phyloP scores from a whole-genome alignment of 2,888 invertebrate species.

The Rhyacophila evoluta region DNA sequence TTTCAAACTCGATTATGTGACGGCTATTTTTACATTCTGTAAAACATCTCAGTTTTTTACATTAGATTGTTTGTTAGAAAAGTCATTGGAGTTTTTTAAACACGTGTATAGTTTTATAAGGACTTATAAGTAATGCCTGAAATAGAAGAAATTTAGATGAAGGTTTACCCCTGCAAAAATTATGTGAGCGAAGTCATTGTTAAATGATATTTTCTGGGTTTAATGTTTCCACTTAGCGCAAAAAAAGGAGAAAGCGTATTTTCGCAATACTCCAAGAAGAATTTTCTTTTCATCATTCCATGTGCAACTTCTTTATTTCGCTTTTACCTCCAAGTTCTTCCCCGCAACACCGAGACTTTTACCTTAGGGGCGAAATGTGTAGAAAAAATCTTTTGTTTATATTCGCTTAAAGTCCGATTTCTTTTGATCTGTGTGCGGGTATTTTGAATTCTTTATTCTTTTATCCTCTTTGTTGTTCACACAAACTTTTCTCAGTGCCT shows the following conservation, averaged over 20 bases:
- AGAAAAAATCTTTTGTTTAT: conserved; percentile 50
- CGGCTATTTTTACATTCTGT: too few relatives aligned
- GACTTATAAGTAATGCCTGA: too few relatives aligned
- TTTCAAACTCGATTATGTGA: too few relatives aligned
- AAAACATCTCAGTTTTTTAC: too few relatives aligned
- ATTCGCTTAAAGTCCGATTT: conserved; percentile 48
- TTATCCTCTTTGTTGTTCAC: conserved; percentile 48
- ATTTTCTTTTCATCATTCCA: neutral
- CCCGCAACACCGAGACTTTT: conserved; percentile 28
- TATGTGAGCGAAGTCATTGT: neutral
- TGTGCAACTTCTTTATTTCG: neutral
- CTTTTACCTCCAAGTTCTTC: neutral
- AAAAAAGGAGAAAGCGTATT: neutral
- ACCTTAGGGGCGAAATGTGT: conserved; percentile 30
- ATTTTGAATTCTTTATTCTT: conserved; percentile 46
- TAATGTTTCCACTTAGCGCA: neutral
- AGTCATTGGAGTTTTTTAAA: too few relatives aligned
- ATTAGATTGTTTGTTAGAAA: too few relatives aligned
- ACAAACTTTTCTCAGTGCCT: conserved; percentile 46
- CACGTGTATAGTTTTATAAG: too few relatives aligned
- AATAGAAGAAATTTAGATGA: too few relatives aligned
- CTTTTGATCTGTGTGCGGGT: conserved; percentile 49
- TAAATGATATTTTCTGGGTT: neutral
- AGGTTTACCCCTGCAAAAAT: too few relatives aligned
- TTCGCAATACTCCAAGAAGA: neutral